Base-by-base conservation (phyloP, 2,888 invertebrate genomes). In the Alloplasta piceator region DNA sequence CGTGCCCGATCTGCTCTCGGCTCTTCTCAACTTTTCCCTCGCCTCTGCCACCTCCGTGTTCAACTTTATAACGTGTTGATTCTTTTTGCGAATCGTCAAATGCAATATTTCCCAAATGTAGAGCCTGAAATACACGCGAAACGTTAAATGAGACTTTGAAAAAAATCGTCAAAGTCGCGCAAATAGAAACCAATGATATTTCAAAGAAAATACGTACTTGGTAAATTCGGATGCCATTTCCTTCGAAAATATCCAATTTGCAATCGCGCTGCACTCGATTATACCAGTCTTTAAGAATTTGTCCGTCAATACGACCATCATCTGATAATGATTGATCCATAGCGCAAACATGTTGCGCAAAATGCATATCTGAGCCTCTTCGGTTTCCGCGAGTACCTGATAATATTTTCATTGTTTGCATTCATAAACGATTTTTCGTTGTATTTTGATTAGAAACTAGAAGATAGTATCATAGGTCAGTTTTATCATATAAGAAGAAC, bases 81-180 rank as follows among this genome's bases (percentile, higher is more conserved):
- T 98, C 97, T 99, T 98, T 93, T 98, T 99, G 87, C 97, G 96
- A 66, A 99, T 98, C 2, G 99, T 99, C 78, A 98, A 93, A 92
- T 99, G 98, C 71, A 99, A 94, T 80, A 99, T 96, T 93, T 99
- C 99, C 99, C 99, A 99, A 16, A 99, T 94, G 92, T 98, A 98
- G 89, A 96, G 95, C 92, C 98, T 98, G 86, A 55, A 86, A 78
- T 64, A 26, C 26, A 26, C 1, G 26, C 26, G 26, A 26, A 26
- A 26, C 26, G 26, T 26, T 26, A 26, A 7, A 16, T 46, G 16
- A n/a, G 26, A 36, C 6, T 56, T 52, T 43, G 36, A 26, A 60
- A 46, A 50, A 41, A 10, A n/a, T 55, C 6, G 41, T 58, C n/a
- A 43, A 1, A 39, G n/a, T 7, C 12, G 36, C 36, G 26, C 1